Evolutionary conservation across 2,113 vertebrate species (phyloP).

Genomic region (Globicephala melas): DNA sequence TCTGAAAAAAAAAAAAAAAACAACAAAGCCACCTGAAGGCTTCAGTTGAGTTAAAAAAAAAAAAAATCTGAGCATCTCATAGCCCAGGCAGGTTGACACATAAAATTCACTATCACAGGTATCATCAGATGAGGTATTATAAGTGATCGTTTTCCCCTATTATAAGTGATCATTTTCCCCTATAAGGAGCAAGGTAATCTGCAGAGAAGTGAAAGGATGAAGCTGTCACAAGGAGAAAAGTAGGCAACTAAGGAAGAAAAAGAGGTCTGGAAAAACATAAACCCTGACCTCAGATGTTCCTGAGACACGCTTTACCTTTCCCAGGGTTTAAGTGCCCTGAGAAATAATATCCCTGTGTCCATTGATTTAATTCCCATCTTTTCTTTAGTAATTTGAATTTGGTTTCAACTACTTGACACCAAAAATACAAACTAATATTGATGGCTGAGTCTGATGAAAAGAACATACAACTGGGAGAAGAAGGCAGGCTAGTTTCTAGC

Average conservation of each 20-base stretch:
- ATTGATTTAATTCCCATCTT: neutral
- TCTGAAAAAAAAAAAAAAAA: neutral
- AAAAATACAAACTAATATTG: neutral
- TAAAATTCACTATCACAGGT: neutral
- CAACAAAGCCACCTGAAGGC: neutral
- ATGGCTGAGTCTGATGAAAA: neutral
- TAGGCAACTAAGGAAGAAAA: neutral
- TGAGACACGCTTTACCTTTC: neutral
- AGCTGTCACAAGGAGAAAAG: neutral
- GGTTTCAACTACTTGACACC: neutral
- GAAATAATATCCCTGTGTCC: neutral
- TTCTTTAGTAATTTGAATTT: neutral
- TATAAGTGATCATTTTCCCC: no score
- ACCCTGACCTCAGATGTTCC: neutral
- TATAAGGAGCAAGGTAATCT: neutral
- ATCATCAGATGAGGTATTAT: neutral
- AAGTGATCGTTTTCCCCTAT: no score
- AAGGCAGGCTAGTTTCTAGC: no score
- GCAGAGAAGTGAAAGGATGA: neutral
- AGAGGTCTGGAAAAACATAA: no score
- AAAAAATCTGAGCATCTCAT: neutral
- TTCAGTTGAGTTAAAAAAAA: neutral
- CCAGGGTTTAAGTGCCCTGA: neutral
- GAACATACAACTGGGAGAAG: accelerated
- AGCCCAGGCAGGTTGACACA: neutral